Base-by-base conservation (phyloP, 1,140 invertebrate species). In the Lysiphlebus fabarum region DNA sequence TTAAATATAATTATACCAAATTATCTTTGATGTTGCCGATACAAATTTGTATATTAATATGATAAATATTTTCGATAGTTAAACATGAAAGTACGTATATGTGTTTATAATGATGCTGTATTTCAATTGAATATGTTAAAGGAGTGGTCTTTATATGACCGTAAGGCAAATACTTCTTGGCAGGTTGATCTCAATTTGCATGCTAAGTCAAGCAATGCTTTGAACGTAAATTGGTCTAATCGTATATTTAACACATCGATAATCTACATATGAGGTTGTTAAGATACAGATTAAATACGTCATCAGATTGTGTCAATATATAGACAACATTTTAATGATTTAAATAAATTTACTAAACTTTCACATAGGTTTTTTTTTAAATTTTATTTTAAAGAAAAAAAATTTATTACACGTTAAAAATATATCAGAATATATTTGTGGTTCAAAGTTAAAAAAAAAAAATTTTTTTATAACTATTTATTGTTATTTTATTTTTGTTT, bases 211-310 rank as follows among this genome's bases (percentile, higher is more conserved):
- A 38, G 56, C 38, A 50, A 26, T 38, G 56, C 56, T 58, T 58
- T 49, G 56, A 58, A 14, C 47, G 56, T 58, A 58, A 58, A 58
- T 58, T 47, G 56, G 26, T 37, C 56, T 58, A 48, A 58, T 58
- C 48, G 56, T 47, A 14, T 36, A 9, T 50, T 42, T 58, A 47
- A 58, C 47, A 58, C 56, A 42, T 26, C 47, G 36, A 37, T 58
- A 58, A 58, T 58, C 55, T 57, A 41, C 47, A 26, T 56, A 48
- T 33, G 54, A 48, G 54, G 43, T 44, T 45, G 9, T 9, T 47
- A 33, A 9, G n/a, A 26, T 44, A 56, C 42, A 56, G 7, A 42
- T 56, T 4, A 56, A 56, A 47, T 56, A 45, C 43, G 26, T 6
- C 26, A 33, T n/a, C 34, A 44, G 17, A 26, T 26, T 26, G 17